Evolutionary conservation across 2,888 invertebrate genomes (phyloP), one percentile per base, ranked within the genome.

Genomic region (Chouioia cunea): DNA sequence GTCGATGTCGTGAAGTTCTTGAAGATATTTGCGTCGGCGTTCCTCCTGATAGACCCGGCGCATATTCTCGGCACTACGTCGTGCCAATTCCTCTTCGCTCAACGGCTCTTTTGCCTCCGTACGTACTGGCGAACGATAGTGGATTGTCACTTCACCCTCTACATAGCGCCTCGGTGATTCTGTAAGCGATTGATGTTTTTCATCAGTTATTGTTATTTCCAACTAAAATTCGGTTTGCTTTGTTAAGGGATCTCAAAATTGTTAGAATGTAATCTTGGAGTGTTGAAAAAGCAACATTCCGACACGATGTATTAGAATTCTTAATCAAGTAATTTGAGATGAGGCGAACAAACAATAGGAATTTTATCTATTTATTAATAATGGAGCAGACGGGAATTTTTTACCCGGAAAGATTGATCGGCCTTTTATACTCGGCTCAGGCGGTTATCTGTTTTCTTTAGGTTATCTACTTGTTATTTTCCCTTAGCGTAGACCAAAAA

Each of bases 1-100:
- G 88, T 96, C 95, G 90, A 96, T 95, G 86, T 97, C 97, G 88
- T 96, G 95, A 75, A 97, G 89, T 86, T 97, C 97, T 89, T 95
- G 94, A 81, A 96, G 90, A 87, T 97, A 96, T 87, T 97, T 96
- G 85, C 94, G 91, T 80, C 96, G 90, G 78, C 93, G 89, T 87
- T 96, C 96, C 86, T 96, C 95, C 85, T 95, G 91, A 86, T 96
- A 96, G 74, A 95, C 91, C 81, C 93, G 90, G 85, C 93, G 92
- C 95, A 96, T 96, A 78, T 94, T 93, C 84, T 95, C 95, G 62
- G 96, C 95, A 87, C 96, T 96, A 79, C 94, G 91, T 77, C 92
- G 88, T 67, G 94, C 93, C 82, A 96, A 88, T 86, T 97, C 97
- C 83, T 96, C 93, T 85, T 97, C 97, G 78, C 95, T 94, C 77